Percentiles rank a stretch among this genome's conserved stretches.
Evolutionary conservation across 1,140 invertebrate genomes (phyloP).

Genomic region (Drosophila bocqueti): DNA sequence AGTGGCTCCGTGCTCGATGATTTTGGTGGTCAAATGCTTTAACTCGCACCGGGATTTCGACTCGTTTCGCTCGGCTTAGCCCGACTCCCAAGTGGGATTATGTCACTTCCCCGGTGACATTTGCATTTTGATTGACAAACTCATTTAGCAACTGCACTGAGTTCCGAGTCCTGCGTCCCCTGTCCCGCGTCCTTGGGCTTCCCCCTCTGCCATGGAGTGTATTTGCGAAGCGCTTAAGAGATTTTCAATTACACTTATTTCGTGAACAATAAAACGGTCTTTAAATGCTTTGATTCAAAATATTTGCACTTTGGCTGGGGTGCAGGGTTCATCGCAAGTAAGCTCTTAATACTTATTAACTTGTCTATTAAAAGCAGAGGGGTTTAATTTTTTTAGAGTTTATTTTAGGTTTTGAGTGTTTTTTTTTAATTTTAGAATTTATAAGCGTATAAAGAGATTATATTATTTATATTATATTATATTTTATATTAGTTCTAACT

Average conservation of each 20-base stretch:
- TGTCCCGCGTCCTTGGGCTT: conserved; percentile 16
- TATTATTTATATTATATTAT: too few relatives aligned
- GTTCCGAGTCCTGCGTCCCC: not conserved
- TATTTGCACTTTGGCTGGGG: conserved; percentile 29
- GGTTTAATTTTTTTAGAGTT: not conserved
- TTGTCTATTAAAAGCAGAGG: conserved; percentile 3
- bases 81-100: conserved; percentile 82
- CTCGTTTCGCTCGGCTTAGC: conserved; percentile 76
- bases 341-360: conserved; percentile 32
- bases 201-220: conserved; percentile 9
- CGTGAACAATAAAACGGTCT: conserved; percentile 24
- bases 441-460: not conserved
- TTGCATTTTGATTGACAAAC: conserved; percentile 84
- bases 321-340: conserved; percentile 24
- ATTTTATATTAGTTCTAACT: too few relatives aligned
- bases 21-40: conserved; percentile 77
- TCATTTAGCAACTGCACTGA: conserved; percentile 63
- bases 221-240: conserved; percentile 68
- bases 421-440: not conserved
- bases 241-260: conserved; percentile 70
- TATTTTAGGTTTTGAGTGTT: not conserved
- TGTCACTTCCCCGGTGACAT: conserved; percentile 81
- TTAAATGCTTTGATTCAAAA: conserved; percentile 47
- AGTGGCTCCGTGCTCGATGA: conserved; percentile 21
- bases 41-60: conserved; percentile 65